Evolutionary conservation across 1,140 invertebrate species (phyloP).

Genomic region (Augochlora pura): DNA sequence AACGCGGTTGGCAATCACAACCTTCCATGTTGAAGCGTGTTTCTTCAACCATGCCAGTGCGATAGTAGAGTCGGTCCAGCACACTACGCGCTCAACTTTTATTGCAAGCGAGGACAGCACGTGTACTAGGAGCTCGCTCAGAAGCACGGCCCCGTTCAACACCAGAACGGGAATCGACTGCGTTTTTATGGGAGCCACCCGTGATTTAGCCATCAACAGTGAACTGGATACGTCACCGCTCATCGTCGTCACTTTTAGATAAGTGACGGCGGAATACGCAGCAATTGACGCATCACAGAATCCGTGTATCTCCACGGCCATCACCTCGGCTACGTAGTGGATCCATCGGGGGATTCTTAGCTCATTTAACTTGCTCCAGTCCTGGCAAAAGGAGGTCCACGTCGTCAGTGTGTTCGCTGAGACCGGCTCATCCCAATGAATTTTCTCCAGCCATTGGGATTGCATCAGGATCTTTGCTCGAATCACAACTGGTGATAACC

Average conservation of each 20-base stretch:
- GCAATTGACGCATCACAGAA: slow-evolving; percentile 9
- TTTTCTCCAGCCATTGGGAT: no score
- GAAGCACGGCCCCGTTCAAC: neutral
- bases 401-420: no score
- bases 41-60: slow-evolving; percentile 60
- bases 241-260: neutral
- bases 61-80: slow-evolving; percentile 42
- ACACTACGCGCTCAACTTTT: neutral
- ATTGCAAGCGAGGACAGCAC: neutral
- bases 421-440: no score
- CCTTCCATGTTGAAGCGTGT: slow-evolving; percentile 38
- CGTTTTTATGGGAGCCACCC: neutral
- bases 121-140: neutral
- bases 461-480: no score
- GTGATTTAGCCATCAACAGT: neutral
- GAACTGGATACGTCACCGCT: accelerated
- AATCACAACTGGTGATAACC: no score
- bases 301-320: neutral
- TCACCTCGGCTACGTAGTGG: no score
- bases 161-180: neutral
- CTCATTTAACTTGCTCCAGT: no score
- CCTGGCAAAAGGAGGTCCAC: no score
- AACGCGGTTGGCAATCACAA: no score
- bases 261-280: neutral
- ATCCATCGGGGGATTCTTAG: no score